These are phyloP conservation scores for Linurgus olivaceus DNA, from an alignment of 2,797 vertebrate genomes.

Conservation along the genomic window DNA sequence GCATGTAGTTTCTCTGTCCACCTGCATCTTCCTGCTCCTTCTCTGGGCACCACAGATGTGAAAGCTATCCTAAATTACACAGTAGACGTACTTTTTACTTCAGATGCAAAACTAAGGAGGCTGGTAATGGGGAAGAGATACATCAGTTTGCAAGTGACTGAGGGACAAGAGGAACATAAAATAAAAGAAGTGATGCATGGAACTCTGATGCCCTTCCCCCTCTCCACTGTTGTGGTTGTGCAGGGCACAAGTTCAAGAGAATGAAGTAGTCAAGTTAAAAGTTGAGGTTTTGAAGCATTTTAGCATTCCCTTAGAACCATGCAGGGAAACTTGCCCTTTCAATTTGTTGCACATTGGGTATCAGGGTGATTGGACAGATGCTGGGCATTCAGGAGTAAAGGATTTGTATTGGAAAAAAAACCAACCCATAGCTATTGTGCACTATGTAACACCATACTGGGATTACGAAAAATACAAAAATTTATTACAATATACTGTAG, in stretches of 20 bases:
- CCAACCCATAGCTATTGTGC: neutral
- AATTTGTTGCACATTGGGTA: neutral
- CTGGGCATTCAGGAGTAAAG: neutral
- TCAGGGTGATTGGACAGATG: neutral
- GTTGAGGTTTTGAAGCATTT: neutral
- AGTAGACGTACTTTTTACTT: neutral
- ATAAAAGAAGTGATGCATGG: neutral
- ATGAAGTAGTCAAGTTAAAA: neutral
- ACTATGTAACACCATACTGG: neutral
- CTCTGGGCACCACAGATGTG: neutral
- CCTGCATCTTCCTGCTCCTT: neutral
- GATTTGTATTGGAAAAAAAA: neutral
- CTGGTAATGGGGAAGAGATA: neutral
- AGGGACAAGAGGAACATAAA: neutral
- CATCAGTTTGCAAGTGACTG: neutral
- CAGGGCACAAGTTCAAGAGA: neutral
- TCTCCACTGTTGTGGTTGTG: neutral
- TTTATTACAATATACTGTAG: neutral
- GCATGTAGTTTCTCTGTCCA: neutral
- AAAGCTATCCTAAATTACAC: neutral
- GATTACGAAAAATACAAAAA: neutral
- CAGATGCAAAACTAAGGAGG: neutral
- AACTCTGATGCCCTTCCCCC: neutral
- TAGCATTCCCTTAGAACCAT: neutral
- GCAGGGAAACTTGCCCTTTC: neutral